phyloP scores from a whole-genome alignment of 1,140 invertebrate species.

The Chironomus striatipennis region DNA sequence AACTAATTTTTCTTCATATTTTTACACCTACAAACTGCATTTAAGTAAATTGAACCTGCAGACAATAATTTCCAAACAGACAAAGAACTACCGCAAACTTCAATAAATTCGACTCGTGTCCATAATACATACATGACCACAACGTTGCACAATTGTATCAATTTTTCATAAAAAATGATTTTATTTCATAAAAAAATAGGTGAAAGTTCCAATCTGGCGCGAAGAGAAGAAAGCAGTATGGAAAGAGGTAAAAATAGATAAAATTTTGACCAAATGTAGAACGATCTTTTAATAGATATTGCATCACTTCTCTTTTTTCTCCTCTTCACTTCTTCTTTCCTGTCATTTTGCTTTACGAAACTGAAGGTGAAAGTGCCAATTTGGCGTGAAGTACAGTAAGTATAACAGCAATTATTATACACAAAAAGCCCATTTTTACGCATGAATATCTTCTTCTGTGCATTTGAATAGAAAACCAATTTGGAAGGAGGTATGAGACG shows the following conservation, averaged over 20 bases:
- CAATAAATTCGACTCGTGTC: not conserved
- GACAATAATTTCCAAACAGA: no score
- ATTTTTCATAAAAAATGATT: no score
- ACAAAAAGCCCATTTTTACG: not conserved
- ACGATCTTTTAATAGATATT: not conserved
- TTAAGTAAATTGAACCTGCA: no score
- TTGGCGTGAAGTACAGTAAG: constrained; percentile 11
- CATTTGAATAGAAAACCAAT: constrained; percentile 43
- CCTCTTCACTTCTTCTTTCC: no score
- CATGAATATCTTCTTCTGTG: not conserved
- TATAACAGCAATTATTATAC: not conserved
- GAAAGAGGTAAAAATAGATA: constrained; percentile 39
- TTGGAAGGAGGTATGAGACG: constrained; percentile 45
- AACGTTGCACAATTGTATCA: no score
- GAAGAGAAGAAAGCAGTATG: constrained; percentile 38
- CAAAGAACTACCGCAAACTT: not conserved
- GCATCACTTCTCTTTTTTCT: not conserved
- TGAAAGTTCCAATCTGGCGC: constrained; percentile 35
- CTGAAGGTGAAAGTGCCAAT: not conserved
- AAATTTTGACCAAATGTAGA: no score
- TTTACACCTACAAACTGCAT: no score
- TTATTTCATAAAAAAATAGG: not conserved
- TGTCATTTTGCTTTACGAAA: not conserved
- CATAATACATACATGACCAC: no score
- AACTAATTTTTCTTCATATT: no score